Base-by-base conservation (phyloP, 2,113 vertebrate genomes). In the Oenanthe melanoleuca region DNA sequence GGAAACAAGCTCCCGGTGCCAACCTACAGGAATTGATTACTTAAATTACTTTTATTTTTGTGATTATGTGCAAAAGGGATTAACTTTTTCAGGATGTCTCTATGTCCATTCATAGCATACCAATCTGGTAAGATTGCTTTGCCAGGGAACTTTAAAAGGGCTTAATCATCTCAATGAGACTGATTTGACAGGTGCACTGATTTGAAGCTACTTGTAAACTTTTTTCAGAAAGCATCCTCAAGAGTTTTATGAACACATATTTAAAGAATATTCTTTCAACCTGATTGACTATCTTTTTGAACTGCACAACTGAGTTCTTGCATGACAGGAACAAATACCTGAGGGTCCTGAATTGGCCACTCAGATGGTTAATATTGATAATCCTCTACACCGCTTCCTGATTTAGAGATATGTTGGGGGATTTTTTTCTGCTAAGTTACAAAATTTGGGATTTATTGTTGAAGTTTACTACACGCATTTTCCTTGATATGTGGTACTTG, bases 331-430 rank as follows among this genome's bases (percentile, higher is more conserved):
- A 24, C 12, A 90, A 64, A 47, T 57, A 37, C 12, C 24, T 61
- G 18, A 9, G 14, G 33, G n/a, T 23, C 6, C 26, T 81, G 57
- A 83, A 63, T 9, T 47, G 4, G 33, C 21, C 20, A 26, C 9
- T 75, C 8, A 14, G 12, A 21, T 55, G 40, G 23, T 28, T 85
- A 29, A 3, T 33, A 14, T 24, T 63, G 42, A 33, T 53, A 65
- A 80, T 61, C 3, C 8, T 26, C 11, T 33, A 37, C 11, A 28
- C 17, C 33, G 6, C 29, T 47, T 67, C 57, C 22, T 56, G 12
- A 31, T 90, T 72, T 49, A 7, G 20, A 61, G 24, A 33, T 38
- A 14, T 16, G 0, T 11, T 52, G 2, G 11, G 0, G 0, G 1
- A 31, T 87, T 8, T 42, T 86, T 33, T 83, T 17, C 18, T 83